Conservation (phyloP, 2,797 vertebrate genomes). For the Tragelaphus oryx region DNA sequence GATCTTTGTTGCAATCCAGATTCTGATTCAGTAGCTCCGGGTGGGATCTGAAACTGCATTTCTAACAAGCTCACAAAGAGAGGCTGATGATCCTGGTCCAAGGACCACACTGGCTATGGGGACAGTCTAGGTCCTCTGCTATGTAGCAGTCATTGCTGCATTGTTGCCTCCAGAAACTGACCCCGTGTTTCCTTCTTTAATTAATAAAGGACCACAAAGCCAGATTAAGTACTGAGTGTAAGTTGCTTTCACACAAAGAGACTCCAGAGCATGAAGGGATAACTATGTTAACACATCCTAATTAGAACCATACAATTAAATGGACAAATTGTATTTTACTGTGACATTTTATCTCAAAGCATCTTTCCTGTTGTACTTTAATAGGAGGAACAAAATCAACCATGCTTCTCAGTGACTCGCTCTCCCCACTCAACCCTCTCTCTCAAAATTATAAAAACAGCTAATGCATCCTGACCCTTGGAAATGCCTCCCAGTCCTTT, state of each 20-base stretch:
- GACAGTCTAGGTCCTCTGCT: neutral
- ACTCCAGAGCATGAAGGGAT: neutral
- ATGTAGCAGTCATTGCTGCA: neutral
- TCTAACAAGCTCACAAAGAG: neutral
- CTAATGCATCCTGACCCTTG: slow-evolving; percentile 79
- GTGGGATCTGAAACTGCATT: neutral
- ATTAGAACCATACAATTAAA: slow-evolving; percentile 47
- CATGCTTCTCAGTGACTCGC: neutral
- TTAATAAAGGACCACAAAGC: neutral
- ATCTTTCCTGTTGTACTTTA: slow-evolving; percentile 62
- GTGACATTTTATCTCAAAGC: slow-evolving; percentile 53
- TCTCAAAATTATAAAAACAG: slow-evolving; percentile 75
- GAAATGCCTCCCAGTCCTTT: slow-evolving; percentile 85
- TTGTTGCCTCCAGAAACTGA: slow-evolving; percentile 21
- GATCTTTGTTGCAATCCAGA: neutral
- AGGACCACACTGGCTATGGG: neutral
- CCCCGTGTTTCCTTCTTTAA: neutral
- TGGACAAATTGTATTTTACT: slow-evolving; percentile 57
- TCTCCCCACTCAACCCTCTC: neutral
- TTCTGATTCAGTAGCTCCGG: neutral
- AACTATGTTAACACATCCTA: slow-evolving; percentile 4
- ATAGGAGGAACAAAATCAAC: slow-evolving; percentile 63
- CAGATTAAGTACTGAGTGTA: slow-evolving; percentile 8
- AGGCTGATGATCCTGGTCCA: neutral
- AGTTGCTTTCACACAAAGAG: slow-evolving; percentile 14